These are phyloP conservation scores for Sphenodon punctatus DNA, from an alignment of 2,797 vertebrate genomes.

Conservation along the genomic window DNA sequence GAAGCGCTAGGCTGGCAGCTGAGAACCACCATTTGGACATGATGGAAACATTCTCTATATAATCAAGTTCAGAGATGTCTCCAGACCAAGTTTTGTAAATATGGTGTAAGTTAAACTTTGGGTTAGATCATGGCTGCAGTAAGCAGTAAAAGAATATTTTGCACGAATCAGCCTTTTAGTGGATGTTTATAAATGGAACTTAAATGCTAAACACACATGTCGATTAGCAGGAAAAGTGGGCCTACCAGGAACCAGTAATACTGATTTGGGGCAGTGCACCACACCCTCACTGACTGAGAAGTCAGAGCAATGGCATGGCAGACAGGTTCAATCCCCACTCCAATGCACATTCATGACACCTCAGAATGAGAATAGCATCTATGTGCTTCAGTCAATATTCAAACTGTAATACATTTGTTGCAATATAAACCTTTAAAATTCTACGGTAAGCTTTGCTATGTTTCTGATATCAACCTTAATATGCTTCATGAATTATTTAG, in stretches of 20 bases:
- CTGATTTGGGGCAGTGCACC: too few species aligned
- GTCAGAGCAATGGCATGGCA: not conserved
- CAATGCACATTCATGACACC: too few species aligned
- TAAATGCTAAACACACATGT: not conserved
- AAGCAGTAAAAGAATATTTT: not conserved
- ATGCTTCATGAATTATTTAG: constrained; percentile 30
- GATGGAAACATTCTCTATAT: too few species aligned
- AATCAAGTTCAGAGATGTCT: not conserved
- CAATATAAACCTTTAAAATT: not conserved
- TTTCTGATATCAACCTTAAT: constrained; percentile 8
- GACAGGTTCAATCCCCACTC: not conserved
- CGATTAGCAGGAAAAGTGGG: too few species aligned
- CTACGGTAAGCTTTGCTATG: not conserved
- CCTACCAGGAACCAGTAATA: too few species aligned
- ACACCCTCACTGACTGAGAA: too few species aligned
- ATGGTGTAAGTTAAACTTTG: not conserved
- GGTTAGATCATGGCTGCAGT: not conserved
- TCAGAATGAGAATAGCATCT: too few species aligned
- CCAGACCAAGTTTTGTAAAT: not conserved
- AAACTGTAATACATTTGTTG: not conserved
- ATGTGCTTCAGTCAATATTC: not conserved
- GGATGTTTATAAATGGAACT: not conserved
- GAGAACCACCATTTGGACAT: too few species aligned
- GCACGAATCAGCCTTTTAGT: not conserved
- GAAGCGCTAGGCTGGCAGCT: too few species aligned